These are phyloP conservation scores for Chrysolina haemoptera DNA, from an alignment of 2,888 invertebrate genomes.

Conservation along the genomic window DNA sequence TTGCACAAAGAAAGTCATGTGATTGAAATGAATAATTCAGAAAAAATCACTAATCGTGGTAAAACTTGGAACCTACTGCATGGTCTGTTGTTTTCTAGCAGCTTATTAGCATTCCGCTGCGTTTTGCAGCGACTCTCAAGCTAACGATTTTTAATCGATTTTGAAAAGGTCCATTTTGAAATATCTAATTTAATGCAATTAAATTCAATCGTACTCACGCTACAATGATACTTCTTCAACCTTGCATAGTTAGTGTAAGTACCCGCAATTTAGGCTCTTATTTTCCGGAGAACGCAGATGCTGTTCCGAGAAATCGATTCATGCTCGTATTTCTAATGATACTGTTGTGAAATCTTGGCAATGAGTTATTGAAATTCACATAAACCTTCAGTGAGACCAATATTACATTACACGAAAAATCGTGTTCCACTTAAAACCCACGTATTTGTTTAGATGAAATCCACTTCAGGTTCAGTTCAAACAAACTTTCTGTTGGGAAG, in stretches of 20 bases:
- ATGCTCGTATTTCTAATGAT: not conserved
- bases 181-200: slow-evolving; percentile 7
- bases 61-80: too few species aligned
- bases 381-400: too few species aligned
- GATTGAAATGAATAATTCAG: too few species aligned
- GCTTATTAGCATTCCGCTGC: not conserved
- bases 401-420: too few species aligned
- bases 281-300: not conserved
- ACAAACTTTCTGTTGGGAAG: too few species aligned
- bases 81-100: too few species aligned
- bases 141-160: not conserved
- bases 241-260: not conserved
- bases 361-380: too few species aligned
- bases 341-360: not conserved
- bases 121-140: not conserved
- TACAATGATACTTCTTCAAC: not conserved
- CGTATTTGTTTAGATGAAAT: too few species aligned
- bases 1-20: too few species aligned
- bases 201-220: not conserved
- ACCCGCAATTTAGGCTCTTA: slow-evolving; percentile 3
- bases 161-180: not conserved
- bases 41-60: not conserved
- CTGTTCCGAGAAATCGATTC: not conserved
- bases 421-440: too few species aligned
- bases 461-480: too few species aligned